phyloP scores from a whole-genome alignment of 2,797 vertebrate species.

The Esox lucius region DNA sequence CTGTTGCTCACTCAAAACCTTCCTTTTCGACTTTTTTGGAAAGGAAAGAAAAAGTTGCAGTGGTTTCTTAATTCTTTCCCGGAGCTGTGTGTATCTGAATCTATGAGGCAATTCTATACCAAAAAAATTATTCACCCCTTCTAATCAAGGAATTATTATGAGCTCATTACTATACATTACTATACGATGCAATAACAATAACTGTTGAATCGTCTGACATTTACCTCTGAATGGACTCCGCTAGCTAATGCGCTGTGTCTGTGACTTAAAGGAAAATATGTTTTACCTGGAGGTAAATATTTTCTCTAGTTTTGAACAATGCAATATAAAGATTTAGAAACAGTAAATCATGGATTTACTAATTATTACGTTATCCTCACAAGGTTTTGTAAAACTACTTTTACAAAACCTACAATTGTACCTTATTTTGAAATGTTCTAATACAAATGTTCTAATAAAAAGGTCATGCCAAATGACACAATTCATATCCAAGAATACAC shows the following conservation, averaged over 20 bases:
- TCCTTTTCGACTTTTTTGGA: no score
- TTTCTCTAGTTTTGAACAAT: no score
- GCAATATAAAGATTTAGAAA: no score
- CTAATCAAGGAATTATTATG: not conserved
- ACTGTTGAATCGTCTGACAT: not conserved
- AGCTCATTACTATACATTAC: not conserved
- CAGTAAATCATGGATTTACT: no score
- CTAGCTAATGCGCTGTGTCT: not conserved
- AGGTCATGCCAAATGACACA: not conserved
- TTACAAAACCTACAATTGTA: not conserved
- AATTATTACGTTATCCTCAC: no score
- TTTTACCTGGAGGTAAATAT: no score
- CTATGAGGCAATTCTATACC: not conserved
- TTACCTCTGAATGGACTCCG: not conserved
- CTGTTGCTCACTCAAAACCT: no score
- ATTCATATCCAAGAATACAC: constrained; percentile 32
- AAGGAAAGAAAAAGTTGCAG: no score
- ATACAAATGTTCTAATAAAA: not conserved
- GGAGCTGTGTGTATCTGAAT: no score
- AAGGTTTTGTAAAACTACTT: no score
- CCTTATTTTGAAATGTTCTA: not conserved
- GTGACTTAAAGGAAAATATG: no score
- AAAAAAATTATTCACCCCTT: not conserved
- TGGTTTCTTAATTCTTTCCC: no score
- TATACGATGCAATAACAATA: not conserved